These are phyloP conservation scores for Hirundichthys speculiger DNA, from an alignment of 2,113 vertebrate genomes.

Conservation along the genomic window DNA sequence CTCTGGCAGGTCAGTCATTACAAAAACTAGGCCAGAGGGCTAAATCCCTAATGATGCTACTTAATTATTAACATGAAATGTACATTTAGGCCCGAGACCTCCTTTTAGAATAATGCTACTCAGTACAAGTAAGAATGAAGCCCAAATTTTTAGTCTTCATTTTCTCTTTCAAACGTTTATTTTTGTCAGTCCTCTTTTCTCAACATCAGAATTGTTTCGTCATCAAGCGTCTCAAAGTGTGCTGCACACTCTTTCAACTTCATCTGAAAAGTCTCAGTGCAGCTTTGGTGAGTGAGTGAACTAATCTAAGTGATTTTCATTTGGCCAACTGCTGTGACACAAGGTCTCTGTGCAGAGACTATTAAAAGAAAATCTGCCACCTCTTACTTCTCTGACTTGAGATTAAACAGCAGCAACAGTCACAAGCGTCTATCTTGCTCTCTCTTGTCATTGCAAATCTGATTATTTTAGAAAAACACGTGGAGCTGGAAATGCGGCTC, in stretches of 20 bases:
- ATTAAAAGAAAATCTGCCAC: slow-evolving; percentile 10
- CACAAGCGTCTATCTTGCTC: slow-evolving; percentile 3
- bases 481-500: neutral
- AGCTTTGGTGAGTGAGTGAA: slow-evolving; percentile 24
- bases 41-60: slow-evolving; percentile 35
- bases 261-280: slow-evolving; percentile 31
- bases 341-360: slow-evolving; percentile 13
- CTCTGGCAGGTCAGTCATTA: slow-evolving; percentile 13
- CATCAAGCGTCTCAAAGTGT: slow-evolving; percentile 38
- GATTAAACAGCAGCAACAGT: neutral
- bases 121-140: no score
- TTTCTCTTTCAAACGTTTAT: slow-evolving; percentile 1
- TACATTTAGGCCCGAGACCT: slow-evolving; percentile 25
- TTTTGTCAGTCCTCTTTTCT: neutral
- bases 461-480: neutral
- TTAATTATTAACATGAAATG: slow-evolving; percentile 41
- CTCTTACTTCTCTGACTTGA: slow-evolving; percentile 3
- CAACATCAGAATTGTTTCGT: slow-evolving; percentile 27
- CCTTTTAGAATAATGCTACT: slow-evolving; percentile 21
- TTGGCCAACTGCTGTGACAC: slow-evolving; percentile 3
- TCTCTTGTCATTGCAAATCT: no score
- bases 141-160: slow-evolving; percentile 2
- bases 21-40: slow-evolving; percentile 37
- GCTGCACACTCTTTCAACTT: slow-evolving; percentile 10
- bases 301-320: slow-evolving; percentile 32